Percentiles rank a stretch among this genome's conserved stretches.
phyloP scores from a whole-genome alignment of 2,888 invertebrate genomes.

The Euphydryas editha region DNA sequence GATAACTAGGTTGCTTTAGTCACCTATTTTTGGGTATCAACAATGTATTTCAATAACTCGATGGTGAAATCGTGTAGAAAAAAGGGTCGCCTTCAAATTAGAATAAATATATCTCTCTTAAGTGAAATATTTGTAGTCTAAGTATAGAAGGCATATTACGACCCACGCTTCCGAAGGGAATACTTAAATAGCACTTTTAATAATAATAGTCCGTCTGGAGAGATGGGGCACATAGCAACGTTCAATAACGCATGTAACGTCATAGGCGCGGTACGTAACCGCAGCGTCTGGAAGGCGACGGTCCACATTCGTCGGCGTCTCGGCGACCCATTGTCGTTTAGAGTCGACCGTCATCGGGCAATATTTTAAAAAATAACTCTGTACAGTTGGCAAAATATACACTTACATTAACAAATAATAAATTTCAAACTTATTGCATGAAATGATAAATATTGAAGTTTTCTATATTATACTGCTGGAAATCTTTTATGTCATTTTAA shows the following conservation, averaged over 20 bases:
- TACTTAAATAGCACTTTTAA: conserved; percentile 19
- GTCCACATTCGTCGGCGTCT: conserved; percentile 33
- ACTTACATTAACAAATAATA: conserved; percentile 64
- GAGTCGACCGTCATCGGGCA: conserved; percentile 23
- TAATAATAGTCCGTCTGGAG: conserved; percentile 31
- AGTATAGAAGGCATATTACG: neutral
- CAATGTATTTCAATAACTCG: too few relatives aligned
- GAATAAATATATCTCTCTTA: too few relatives aligned
- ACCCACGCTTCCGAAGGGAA: conserved; percentile 14
- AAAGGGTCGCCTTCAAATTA: too few relatives aligned
- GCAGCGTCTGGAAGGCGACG: conserved; percentile 34
- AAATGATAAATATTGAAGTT: conserved; percentile 65
- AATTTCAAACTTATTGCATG: conserved; percentile 74
- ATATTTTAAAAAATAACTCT: conserved; percentile 34
- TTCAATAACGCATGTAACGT: conserved; percentile 40
- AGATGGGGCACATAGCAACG: conserved; percentile 23
- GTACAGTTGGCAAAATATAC: conserved; percentile 54
- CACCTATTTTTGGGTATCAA: too few relatives aligned
- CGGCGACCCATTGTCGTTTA: conserved; percentile 38
- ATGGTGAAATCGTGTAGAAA: too few relatives aligned
- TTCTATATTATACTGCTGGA: neutral
- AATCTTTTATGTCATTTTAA: neutral
- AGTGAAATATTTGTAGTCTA: neutral
- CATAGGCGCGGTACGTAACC: conserved; percentile 34
- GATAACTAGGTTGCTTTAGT: too few relatives aligned